Evolutionary conservation across 2,888 invertebrate species (phyloP).

Genomic region (Syrphus vitripennis): DNA sequence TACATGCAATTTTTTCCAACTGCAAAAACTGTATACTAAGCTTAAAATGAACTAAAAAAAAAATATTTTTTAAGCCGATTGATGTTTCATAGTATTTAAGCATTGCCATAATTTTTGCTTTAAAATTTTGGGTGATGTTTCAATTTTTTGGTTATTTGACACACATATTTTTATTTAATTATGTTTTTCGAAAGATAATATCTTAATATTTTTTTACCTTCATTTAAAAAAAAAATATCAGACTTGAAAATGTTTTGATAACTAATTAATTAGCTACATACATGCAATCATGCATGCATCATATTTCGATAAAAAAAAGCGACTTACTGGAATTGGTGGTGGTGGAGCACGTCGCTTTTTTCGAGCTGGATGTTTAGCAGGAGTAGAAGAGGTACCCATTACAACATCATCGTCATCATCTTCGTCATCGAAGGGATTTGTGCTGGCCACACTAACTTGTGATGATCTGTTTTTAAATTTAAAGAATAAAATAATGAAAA

Average conservation of each 20-base stretch:
- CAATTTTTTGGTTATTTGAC: too few species aligned
- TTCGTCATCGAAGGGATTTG: conserved; percentile 84
- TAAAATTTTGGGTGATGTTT: too few species aligned
- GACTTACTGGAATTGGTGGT: conserved; percentile 80
- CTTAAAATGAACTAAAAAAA: too few species aligned
- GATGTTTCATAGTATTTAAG: too few species aligned
- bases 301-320: background rate
- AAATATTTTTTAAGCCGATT: too few species aligned
- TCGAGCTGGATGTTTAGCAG: conserved; percentile 82
- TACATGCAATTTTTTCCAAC: too few species aligned
- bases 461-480: conserved; percentile 82
- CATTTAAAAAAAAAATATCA: background rate
- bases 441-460: conserved; percentile 83
- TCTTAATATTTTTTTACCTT: too few species aligned
- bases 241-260: background rate
- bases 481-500: background rate
- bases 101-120: too few species aligned
- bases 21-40: too few species aligned
- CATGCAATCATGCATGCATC: background rate
- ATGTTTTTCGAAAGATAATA: too few species aligned
- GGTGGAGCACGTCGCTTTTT: conserved; percentile 86
- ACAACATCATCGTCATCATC: conserved; percentile 74
- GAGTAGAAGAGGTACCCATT: conserved; percentile 72
- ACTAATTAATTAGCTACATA: background rate
- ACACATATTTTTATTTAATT: too few species aligned